phyloP scores from a whole-genome alignment of 2,888 invertebrate species.

The Athalia circularis region DNA sequence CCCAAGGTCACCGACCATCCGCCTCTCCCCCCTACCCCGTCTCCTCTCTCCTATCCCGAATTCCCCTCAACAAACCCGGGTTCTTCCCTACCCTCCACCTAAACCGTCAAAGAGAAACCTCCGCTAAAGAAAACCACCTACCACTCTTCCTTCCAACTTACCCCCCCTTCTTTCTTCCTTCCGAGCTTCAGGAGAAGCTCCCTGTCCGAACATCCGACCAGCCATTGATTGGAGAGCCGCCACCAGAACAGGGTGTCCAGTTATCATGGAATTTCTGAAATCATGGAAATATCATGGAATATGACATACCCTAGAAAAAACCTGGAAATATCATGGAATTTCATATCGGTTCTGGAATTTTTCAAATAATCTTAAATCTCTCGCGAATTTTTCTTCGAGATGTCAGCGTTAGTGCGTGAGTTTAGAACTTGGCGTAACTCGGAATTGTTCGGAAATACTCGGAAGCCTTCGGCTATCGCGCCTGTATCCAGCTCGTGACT shows the following conservation, averaged over 20 bases:
- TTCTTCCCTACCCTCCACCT: too few relatives aligned
- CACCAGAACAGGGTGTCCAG: slow-evolving; percentile 22
- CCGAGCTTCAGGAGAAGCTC: too few relatives aligned
- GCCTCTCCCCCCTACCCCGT: too few relatives aligned
- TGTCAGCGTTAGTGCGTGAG: slow-evolving; percentile 9
- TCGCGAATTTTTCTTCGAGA: slow-evolving; percentile 15
- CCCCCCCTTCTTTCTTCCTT: too few relatives aligned
- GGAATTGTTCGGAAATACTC: slow-evolving; percentile 11
- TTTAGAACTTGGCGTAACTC: not conserved
- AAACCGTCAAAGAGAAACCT: too few relatives aligned
- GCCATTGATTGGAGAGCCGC: too few relatives aligned
- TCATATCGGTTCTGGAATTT: slow-evolving; percentile 22
- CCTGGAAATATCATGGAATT: slow-evolving; percentile 19
- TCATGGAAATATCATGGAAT: slow-evolving; percentile 18
- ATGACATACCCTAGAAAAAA: not conserved
- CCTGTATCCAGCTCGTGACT: slow-evolving; percentile 14
- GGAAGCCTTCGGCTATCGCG: slow-evolving; percentile 20
- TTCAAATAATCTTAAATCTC: slow-evolving; percentile 9
- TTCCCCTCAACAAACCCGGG: too few relatives aligned
- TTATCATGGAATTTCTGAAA: slow-evolving; percentile 27
- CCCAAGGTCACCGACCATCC: too few relatives aligned
- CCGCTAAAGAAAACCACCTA: too few relatives aligned
- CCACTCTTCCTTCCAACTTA: too few relatives aligned
- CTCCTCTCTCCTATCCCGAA: too few relatives aligned
- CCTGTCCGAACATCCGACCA: too few relatives aligned